Evolutionary conservation across 1,140 invertebrate species (phyloP), one percentile per base, ranked within the genome.

Genomic region (Bombus confusus): DNA sequence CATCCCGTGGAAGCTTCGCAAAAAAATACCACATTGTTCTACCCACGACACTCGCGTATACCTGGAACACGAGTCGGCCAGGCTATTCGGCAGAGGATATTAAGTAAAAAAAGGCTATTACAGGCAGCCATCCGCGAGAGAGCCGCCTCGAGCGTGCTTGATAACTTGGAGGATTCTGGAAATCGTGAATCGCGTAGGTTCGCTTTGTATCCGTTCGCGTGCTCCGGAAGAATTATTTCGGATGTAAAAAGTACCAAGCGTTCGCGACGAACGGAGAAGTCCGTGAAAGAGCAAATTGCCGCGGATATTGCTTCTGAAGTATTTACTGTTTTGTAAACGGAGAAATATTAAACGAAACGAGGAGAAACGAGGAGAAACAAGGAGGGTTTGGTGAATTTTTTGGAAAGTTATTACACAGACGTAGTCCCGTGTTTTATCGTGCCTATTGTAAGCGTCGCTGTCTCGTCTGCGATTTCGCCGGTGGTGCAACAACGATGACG

Each of bases 21-120:
- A 68, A 68, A 28, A 90, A 90, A 82, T 71, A 64, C 77, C 78
- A 88, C 89, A 90, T 88, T 90, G 90, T 93, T 93, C 91, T 90
- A 91, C 86, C 88, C 91, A 93, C 85, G 90, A 93, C 88, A 91
- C 88, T 91, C 91, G 83, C 87, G 85, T 88, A 82, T 88, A 89
- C 89, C 81, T 85, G 89, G 84, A 88, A 89, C 83, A 82, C 72
- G 31, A 25, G 52, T 34, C 76, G 37, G 59, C n/a, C 52, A 34
- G 62, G 47, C 83, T 78, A 88, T 86, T 88, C 82, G 86, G 64
- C 80, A 34, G n/a, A 5, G 75, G 62, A 88, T 71, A 85, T 37
- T 64, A 52, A 59, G 31, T 64, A 39, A 39, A 76, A 83, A 66
- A 31, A 39, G n/a, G 28, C 31, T 22, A 47, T 74, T 64, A 31